A percentile compares a stretch with the other conserved stretches of the same genome.
Conservation (phyloP, 2,113 vertebrate species). For the Zingel zingel region DNA sequence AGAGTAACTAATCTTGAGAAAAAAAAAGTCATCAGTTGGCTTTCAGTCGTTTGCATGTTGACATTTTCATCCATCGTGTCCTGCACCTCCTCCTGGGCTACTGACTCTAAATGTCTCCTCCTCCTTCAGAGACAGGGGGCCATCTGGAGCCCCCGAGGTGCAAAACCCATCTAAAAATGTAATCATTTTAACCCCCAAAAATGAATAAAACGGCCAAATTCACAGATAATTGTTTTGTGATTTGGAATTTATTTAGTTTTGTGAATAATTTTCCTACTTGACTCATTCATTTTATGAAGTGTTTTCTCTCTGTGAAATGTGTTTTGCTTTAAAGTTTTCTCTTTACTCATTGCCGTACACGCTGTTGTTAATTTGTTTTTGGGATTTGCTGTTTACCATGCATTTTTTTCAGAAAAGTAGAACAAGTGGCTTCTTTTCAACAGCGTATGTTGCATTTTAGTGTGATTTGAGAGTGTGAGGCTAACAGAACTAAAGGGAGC, state of each 20-base stretch:
- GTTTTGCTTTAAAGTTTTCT: background rate
- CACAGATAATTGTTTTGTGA: too few species aligned
- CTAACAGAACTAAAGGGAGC: background rate
- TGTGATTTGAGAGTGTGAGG: background rate
- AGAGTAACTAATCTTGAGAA: background rate
- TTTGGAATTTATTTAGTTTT: background rate
- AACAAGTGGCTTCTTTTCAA: too few species aligned
- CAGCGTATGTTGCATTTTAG: background rate
- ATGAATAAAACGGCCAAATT: background rate
- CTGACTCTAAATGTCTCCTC: background rate
- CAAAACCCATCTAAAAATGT: background rate
- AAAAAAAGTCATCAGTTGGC: conserved; percentile 2
- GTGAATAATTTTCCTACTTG: background rate
- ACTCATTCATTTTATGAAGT: background rate
- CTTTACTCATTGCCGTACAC: background rate
- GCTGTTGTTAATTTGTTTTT: background rate
- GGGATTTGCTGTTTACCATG: background rate
- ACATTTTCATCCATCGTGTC: background rate
- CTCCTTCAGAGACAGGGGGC: conserved; percentile 3
- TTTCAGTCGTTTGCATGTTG: background rate
- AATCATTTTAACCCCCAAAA: background rate
- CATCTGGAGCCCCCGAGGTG: conserved; percentile 18
- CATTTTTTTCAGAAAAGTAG: too few species aligned
- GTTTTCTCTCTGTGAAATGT: background rate
- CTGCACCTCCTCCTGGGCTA: background rate